Conservation (phyloP, 2,113 vertebrate genomes). For the Diphyllodes magnificus region DNA sequence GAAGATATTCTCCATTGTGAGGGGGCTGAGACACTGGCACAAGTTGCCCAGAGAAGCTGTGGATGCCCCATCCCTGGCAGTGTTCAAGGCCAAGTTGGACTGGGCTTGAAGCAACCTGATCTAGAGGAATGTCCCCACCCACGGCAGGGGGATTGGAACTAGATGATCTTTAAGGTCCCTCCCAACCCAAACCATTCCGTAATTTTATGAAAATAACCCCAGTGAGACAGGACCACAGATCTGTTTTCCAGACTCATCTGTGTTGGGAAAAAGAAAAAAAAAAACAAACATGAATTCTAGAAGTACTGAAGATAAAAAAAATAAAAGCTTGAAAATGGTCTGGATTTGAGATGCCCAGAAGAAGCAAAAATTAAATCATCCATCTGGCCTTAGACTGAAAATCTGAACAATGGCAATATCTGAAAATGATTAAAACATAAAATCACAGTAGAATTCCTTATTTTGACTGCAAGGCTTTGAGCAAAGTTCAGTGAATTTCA, state of each 20-base stretch:
- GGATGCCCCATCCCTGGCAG: not conserved
- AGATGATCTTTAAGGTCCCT: not conserved
- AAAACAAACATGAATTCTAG: not conserved
- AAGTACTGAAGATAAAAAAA: not conserved
- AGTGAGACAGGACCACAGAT: not conserved
- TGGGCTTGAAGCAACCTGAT: not conserved
- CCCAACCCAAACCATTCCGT: not conserved
- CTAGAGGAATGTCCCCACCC: not conserved
- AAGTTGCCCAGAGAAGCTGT: not conserved
- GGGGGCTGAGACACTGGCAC: not conserved
- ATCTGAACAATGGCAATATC: not conserved
- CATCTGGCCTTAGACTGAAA: not conserved
- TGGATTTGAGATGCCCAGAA: not conserved
- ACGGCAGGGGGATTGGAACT: not conserved
- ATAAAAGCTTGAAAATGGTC: not conserved
- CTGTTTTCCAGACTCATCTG: not conserved
- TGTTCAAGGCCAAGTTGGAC: not conserved
- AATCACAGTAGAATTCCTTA: not conserved
- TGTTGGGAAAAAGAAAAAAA: no score
- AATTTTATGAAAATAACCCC: not conserved
- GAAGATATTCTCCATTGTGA: not conserved
- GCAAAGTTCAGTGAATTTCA: not conserved
- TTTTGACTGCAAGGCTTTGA: not conserved
- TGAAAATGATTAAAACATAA: not conserved
- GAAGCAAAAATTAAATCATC: not conserved